Evolutionary conservation across 2,797 vertebrate species (phyloP), one percentile per base, ranked within the genome.

Genomic region (Labeo calbasu): DNA sequence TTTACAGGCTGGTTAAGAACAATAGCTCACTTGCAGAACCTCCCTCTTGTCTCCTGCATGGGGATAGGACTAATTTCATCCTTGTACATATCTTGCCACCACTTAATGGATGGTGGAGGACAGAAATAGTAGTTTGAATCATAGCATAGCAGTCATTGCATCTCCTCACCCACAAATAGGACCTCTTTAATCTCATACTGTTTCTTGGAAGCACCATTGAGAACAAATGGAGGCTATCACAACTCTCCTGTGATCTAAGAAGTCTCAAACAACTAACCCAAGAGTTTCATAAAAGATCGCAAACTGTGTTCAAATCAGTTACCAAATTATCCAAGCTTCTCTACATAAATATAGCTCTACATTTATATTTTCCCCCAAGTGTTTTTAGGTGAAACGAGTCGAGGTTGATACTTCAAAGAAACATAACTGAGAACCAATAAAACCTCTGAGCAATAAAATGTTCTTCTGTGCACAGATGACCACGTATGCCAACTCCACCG

Each of bases 401-500:
- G 53, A 25, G 21, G n/a, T 11, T 48, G 65, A 77, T 21, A 21
- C 32, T 57, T 83, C 40, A 59, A 59, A 77, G 50, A 77, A 66
- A 25, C n/a, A 70, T 23, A 43, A 82, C 21, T 55, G 36, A 46
- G 15, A 57, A 77, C 46, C n/a, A 79, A 66, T 10, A 17, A 65
- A 65, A 81, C 43, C 51, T 61, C 71, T 59, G 11, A 50, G 77
- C 46, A 84, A 69, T 66, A 63, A 71, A 51, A 25, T 9, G 4
- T 63, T 79, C 75, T 77, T 80, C 14, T 65, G 14, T 69, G 68
- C 75, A 17, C 28, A 79, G 40, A 48, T 88, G 92, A 88, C 93
- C 90, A 92, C 89, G 90, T 92, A 93, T 86, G 86, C 86, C 83
- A 88, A 89, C 43, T 79, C 81, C 32, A 57, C 50, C 15, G 14